Evolutionary conservation across 2,797 vertebrate species (phyloP), one percentile per base, ranked within the genome.

Genomic region (Thaleichthys pacificus): DNA sequence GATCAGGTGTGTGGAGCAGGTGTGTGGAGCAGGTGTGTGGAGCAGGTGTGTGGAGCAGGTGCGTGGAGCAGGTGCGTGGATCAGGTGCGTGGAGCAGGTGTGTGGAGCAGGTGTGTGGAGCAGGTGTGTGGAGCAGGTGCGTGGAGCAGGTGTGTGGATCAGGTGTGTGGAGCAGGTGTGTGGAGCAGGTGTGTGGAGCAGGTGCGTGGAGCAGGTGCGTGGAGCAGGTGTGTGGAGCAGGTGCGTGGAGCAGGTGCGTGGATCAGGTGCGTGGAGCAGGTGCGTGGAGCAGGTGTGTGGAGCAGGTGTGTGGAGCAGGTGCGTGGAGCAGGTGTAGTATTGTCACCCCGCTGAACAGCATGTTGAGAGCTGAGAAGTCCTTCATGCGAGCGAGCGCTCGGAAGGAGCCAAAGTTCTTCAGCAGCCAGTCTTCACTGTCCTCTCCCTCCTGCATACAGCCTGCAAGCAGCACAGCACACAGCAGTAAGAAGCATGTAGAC

Each of bases 381-480:
- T 75, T 77, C 54, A 94, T 62, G 17, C 82, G 77, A 57, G 90
- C 93, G 85, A 88, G 67, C 22, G 68, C 87, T 0, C 80, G 89
- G 82, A 93, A 94, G 0, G 85, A 78, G n/a, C 93, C 93, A 24
- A 94, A 93, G 15, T 94, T 94, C 82, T 88, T 93, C 66, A 90
- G 76, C 61, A 94, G 47, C 93, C 93, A 94, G 5, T 92, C 89
- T 49, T 89, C 84, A 35, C 80, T 91, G 84, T 67, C 86, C 62
- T 88, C 79, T 2, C 74, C 49, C 22, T 42, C 73, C 5, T 51
- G 65, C 32, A 91, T 87, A 82, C 93, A 93, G 54, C 93, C 93
- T 93, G 63, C 42, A 71, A 67, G 56, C 15, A 57, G 7, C 35
- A 70, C n/a, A 56, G 38, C 5, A 74, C 9, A 65, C 14, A 57